Evolutionary conservation across 2,888 invertebrate genomes (phyloP).

Genomic region (Cheilosia scutellata): DNA sequence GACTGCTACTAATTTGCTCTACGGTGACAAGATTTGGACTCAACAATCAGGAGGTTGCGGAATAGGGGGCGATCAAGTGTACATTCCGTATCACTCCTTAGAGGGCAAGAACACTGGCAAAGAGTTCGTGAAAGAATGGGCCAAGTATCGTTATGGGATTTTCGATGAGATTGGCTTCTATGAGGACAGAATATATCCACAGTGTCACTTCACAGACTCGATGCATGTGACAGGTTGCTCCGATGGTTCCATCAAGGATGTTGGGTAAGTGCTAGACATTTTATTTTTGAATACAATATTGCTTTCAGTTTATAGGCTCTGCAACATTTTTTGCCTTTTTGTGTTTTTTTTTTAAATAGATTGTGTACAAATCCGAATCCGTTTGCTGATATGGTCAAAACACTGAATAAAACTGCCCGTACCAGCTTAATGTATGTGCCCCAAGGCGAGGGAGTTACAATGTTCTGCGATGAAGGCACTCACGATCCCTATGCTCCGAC

Average conservation of each 20-base stretch:
- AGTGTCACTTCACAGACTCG: slow-evolving; percentile 84
- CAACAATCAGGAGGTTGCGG: slow-evolving; percentile 87
- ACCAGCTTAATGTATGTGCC: slow-evolving; percentile 86
- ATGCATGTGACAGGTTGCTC: slow-evolving; percentile 85
- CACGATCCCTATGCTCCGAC: slow-evolving; percentile 88
- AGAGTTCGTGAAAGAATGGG: slow-evolving; percentile 87
- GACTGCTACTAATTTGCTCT: slow-evolving; percentile 85
- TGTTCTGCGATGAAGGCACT: slow-evolving; percentile 87
- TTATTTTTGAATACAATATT: background rate
- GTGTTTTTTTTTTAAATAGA: slow-evolving; percentile 21
- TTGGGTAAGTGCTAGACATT: slow-evolving; percentile 83
- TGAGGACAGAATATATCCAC: slow-evolving; percentile 86
- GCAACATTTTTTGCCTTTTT: background rate
- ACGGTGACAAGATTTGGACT: slow-evolving; percentile 86
- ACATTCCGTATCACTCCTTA: slow-evolving; percentile 84
- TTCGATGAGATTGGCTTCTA: slow-evolving; percentile 88
- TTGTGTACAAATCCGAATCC: slow-evolving; percentile 65
- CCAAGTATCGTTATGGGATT: slow-evolving; percentile 88
- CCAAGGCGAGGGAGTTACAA: slow-evolving; percentile 85
- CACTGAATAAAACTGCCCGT: slow-evolving; percentile 83
- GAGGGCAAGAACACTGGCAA: slow-evolving; percentile 80
- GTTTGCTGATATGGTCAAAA: slow-evolving; percentile 61
- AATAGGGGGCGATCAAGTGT: slow-evolving; percentile 86
- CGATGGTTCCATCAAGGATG: slow-evolving; percentile 84
- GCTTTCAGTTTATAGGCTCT: background rate